A percentile compares a stretch with the other conserved stretches of the same genome.
These are phyloP conservation scores for Vanessa cardui DNA, from an alignment of 2,888 invertebrate species.

Conservation along the genomic window DNA sequence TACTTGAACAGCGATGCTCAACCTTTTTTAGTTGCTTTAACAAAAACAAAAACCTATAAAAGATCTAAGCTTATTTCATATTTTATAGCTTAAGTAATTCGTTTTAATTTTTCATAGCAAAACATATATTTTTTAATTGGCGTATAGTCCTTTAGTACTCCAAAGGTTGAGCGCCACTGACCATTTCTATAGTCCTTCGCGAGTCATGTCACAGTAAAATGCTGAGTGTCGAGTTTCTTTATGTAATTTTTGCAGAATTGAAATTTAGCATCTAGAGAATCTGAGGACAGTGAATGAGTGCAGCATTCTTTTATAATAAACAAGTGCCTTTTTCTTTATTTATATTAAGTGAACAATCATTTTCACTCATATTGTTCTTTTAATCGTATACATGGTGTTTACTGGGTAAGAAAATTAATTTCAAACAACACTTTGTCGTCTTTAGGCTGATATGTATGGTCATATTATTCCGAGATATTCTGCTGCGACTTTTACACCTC, in stretches of 20 bases:
- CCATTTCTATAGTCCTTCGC: slow-evolving; percentile 30
- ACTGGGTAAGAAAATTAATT: slow-evolving; percentile 1
- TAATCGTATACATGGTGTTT: slow-evolving; percentile 17
- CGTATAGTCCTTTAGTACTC: neutral
- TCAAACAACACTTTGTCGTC: neutral
- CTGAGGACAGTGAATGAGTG: slow-evolving; percentile 19
- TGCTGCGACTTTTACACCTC: too few relatives aligned
- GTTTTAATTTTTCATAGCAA: too few relatives aligned
- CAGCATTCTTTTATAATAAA: slow-evolving; percentile 27
- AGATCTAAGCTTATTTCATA: too few relatives aligned
- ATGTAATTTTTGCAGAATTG: slow-evolving; percentile 30
- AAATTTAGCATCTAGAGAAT: slow-evolving; percentile 22
- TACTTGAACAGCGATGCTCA: slow-evolving; percentile 18
- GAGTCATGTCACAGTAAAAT: slow-evolving; percentile 35
- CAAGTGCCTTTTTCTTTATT: slow-evolving; percentile 21
- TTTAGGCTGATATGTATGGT: neutral
- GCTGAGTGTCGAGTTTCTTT: slow-evolving; percentile 26
- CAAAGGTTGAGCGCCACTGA: slow-evolving; percentile 14
- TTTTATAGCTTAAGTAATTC: too few relatives aligned
- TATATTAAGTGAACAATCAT: slow-evolving; percentile 31
- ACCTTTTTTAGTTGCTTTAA: slow-evolving; percentile 1
- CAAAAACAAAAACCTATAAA: too few relatives aligned
- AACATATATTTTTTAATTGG: too few relatives aligned
- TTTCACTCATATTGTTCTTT: slow-evolving; percentile 23
- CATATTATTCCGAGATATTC: too few relatives aligned